Conservation (phyloP, 2,888 invertebrate species). For the Ophion obscuratus region DNA sequence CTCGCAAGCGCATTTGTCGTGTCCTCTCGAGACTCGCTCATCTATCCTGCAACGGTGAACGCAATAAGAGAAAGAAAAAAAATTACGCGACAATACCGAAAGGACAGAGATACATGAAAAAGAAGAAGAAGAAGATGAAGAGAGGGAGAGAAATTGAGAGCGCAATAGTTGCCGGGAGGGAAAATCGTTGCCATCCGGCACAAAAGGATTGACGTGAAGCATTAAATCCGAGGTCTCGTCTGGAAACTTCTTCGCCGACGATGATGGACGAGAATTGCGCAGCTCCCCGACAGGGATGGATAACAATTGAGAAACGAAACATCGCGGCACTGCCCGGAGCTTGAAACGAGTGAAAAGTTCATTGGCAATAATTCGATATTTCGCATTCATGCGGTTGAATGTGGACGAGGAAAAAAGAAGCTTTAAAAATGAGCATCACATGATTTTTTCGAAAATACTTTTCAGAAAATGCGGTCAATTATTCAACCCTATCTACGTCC, state of each 20-base stretch:
- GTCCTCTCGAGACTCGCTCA: constrained; percentile 40
- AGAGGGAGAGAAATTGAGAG: constrained; percentile 32
- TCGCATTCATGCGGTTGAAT: background rate
- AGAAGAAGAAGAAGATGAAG: background rate
- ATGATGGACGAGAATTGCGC: constrained; percentile 60
- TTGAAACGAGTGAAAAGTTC: constrained; percentile 8
- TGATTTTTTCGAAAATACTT: too few relatives aligned
- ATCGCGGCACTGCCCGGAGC: background rate
- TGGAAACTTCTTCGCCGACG: constrained; percentile 51
- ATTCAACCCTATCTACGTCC: too few relatives aligned
- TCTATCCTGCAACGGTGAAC: constrained; percentile 43
- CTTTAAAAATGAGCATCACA: too few relatives aligned
- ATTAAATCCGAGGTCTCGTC: constrained; percentile 50
- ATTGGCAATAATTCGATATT: constrained; percentile 15
- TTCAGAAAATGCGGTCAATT: too few relatives aligned
- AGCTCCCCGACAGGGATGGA: constrained; percentile 40
- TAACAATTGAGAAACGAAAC: constrained; percentile 29
- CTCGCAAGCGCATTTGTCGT: constrained; percentile 12
- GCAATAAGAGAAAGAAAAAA: constrained; percentile 26
- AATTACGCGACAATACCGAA: constrained; percentile 6
- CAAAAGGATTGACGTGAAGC: constrained; percentile 52
- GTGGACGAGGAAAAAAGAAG: too few relatives aligned
- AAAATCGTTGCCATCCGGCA: constrained; percentile 60
- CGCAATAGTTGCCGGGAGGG: constrained; percentile 43
- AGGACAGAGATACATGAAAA: background rate